These are phyloP conservation scores for Hexactinellida sp. DNA, from an alignment of 37 sponge, comb jelly and placozoan species.

Conservation along the genomic window DNA sequence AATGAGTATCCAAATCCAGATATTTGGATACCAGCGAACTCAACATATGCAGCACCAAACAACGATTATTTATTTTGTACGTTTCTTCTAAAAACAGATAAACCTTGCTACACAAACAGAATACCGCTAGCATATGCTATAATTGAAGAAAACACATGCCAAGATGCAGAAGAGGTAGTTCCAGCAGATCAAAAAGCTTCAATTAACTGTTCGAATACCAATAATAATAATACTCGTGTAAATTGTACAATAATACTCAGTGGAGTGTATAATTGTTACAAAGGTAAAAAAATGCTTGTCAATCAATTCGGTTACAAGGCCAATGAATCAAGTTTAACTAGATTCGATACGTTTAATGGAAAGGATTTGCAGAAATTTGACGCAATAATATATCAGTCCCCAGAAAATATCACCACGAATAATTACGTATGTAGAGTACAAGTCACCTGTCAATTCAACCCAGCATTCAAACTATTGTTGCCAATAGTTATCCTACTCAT, in stretches of 20 bases:
- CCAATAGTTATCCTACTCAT: neutral
- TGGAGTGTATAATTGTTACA: neutral
- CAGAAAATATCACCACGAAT: neutral
- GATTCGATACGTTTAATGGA: neutral
- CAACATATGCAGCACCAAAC: too few species aligned
- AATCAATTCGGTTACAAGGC: neutral
- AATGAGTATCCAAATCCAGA: too few species aligned
- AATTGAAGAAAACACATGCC: too few species aligned
- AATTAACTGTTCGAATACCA: too few species aligned
- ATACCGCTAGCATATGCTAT: too few species aligned
- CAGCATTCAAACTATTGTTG: neutral
- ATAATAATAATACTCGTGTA: neutral
- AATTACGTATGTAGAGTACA: neutral
- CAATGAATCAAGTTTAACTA: neutral
- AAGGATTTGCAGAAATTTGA: neutral
- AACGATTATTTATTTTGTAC: too few species aligned
- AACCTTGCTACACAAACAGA: too few species aligned
- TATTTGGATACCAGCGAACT: too few species aligned
- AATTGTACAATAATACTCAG: neutral
- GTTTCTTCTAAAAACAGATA: too few species aligned
- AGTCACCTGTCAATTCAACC: neutral
- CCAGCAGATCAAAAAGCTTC: too few species aligned
- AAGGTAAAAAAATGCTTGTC: neutral
- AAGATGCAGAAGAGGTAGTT: too few species aligned
- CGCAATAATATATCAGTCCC: neutral